A percentile compares a stretch with the other conserved stretches of the same genome.
Evolutionary conservation across 2,797 vertebrate genomes (phyloP).

Genomic region (Argya squamiceps): DNA sequence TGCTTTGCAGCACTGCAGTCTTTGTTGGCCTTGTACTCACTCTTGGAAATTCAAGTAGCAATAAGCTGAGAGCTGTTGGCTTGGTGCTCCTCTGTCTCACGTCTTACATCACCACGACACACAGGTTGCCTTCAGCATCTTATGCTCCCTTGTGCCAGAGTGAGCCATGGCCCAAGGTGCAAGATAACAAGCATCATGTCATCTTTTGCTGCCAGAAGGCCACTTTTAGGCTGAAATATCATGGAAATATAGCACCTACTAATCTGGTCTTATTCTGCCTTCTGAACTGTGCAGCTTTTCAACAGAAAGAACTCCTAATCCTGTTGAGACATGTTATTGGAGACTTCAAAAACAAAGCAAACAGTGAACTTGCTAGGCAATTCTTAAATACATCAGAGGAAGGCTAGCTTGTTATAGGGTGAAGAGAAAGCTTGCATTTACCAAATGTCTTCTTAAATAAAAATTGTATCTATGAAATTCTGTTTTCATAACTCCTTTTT

Average conservation of each 20-base stretch:
- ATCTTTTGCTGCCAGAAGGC: background rate
- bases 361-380: background rate
- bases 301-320: background rate
- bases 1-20: background rate
- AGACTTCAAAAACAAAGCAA: background rate
- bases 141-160: background rate
- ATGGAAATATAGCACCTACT: background rate
- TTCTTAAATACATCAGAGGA: background rate
- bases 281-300: background rate
- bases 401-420: background rate
- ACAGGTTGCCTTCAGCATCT: background rate
- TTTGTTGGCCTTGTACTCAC: background rate
- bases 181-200: background rate
- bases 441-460: background rate
- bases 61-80: background rate
- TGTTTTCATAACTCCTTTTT: background rate
- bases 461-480: background rate
- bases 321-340: background rate
- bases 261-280: background rate
- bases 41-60: background rate
- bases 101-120: accelerated
- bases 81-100: background rate
- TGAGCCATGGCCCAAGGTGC: background rate
- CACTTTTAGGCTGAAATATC: background rate
- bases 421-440: background rate